Evolutionary conservation across 1,140 invertebrate species (phyloP).

Genomic region (Drepana arcuata): DNA sequence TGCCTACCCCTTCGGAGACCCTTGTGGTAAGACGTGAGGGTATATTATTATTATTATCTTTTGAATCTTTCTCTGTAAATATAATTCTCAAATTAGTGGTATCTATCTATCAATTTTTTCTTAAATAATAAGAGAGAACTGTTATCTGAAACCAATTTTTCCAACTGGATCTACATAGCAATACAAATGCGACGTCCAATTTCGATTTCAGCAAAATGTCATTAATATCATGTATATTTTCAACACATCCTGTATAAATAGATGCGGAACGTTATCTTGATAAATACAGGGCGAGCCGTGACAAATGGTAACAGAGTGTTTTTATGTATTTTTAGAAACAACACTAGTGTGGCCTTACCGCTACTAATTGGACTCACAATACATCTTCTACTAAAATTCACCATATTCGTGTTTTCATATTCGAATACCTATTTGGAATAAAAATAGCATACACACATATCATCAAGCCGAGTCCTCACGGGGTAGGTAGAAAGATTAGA

Average conservation of each 20-base stretch:
- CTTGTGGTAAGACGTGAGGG: no score
- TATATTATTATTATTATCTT: not conserved
- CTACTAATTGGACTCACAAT: slow-evolving; percentile 65
- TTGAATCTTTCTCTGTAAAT: not conserved
- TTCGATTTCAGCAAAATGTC: slow-evolving; percentile 8
- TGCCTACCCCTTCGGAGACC: no score
- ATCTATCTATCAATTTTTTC: not conserved
- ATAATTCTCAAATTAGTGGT: not conserved
- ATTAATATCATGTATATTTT: slow-evolving; percentile 1
- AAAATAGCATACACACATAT: no score
- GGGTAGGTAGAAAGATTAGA: no score
- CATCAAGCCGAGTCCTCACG: no score
- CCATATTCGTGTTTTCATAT: no score
- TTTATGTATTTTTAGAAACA: slow-evolving; percentile 65
- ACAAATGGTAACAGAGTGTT: slow-evolving; percentile 68
- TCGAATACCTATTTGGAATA: no score
- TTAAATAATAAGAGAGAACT: not conserved
- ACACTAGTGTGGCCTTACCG: slow-evolving; percentile 26
- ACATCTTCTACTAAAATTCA: no score
- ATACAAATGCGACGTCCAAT: slow-evolving; percentile 2
- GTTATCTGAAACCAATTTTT: not conserved
- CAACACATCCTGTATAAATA: slow-evolving; percentile 36
- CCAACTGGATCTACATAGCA: not conserved
- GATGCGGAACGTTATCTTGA: slow-evolving; percentile 50
- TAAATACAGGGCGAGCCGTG: slow-evolving; percentile 61